Percentiles rank a stretch among this genome's conserved stretches.
Evolutionary conservation across 2,113 vertebrate species (phyloP).

Genomic region (Xenus cinereus): DNA sequence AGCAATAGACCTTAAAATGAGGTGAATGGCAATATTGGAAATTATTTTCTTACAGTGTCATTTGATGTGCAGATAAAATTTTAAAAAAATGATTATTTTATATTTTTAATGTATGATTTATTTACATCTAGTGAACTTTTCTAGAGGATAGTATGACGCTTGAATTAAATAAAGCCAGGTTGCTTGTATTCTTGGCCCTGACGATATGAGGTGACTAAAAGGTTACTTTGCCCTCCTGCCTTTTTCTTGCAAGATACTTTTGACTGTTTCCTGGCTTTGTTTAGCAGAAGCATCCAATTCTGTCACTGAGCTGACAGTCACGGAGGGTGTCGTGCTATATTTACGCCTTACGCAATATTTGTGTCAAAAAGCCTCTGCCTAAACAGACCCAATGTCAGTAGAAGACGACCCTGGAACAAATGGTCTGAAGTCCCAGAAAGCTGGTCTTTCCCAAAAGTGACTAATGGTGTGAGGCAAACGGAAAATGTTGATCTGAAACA

Average conservation of each 20-base stretch:
- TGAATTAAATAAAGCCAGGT: not conserved
- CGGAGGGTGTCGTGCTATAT: not conserved
- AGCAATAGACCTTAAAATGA: not conserved
- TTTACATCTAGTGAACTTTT: not conserved
- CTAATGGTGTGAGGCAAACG: constrained; percentile 9
- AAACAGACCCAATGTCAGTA: not conserved
- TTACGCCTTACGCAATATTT: not conserved
- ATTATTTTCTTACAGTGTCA: not conserved
- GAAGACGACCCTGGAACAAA: constrained; percentile 27
- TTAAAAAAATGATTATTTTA: not conserved
- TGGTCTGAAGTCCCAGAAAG: constrained; percentile 2
- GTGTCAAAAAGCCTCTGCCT: constrained; percentile 17
- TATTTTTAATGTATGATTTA: not conserved
- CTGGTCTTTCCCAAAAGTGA: constrained; percentile 38
- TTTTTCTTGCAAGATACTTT: constrained; percentile 8
- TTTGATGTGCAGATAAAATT: not conserved
- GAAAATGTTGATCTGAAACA: constrained; percentile 14
- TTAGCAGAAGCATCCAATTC: not conserved
- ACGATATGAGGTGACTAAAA: not conserved
- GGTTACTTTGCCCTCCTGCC: not conserved
- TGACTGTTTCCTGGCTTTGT: constrained; percentile 57
- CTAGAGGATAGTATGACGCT: not conserved
- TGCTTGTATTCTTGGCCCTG: not conserved
- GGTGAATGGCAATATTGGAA: not conserved
- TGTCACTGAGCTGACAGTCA: not conserved